phyloP scores from a whole-genome alignment of 2,797 vertebrate genomes.

The Paguma larvata region DNA sequence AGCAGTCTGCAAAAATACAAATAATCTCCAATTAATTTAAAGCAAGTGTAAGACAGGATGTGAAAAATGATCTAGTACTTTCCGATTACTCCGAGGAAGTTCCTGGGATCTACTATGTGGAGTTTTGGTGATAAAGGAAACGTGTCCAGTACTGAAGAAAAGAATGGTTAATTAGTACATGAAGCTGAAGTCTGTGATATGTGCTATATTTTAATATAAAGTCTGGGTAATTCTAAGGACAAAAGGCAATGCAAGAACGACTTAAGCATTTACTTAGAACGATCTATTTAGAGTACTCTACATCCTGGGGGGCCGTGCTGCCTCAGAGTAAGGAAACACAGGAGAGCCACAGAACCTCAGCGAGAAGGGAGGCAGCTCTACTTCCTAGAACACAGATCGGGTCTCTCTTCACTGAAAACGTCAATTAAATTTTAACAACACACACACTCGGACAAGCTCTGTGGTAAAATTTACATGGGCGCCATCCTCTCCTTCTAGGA shows the following conservation, averaged over 20 bases:
- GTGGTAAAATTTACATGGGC: background rate
- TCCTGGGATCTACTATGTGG: background rate
- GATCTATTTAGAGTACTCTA: background rate
- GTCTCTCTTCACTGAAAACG: background rate
- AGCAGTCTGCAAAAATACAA: conserved; percentile 91
- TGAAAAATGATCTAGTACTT: conserved; percentile 2
- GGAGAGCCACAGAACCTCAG: background rate
- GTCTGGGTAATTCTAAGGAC: background rate
- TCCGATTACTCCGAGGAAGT: background rate
- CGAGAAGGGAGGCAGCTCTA: background rate
- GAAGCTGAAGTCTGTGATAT: background rate
- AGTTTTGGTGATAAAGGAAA: background rate
- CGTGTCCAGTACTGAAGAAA: background rate
- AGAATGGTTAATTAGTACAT: background rate
- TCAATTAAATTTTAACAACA: background rate
- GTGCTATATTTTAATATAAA: background rate
- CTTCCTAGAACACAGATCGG: background rate
- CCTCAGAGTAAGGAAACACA: background rate
- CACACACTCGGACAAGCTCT: background rate
- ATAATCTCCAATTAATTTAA: conserved; percentile 47
- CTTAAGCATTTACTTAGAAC: background rate
- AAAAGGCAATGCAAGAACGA: background rate
- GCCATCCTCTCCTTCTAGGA: background rate
- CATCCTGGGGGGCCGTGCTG: background rate
- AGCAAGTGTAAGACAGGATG: background rate